Evolutionary conservation across 2,888 invertebrate genomes (phyloP).

Genomic region (Dynastes maya): DNA sequence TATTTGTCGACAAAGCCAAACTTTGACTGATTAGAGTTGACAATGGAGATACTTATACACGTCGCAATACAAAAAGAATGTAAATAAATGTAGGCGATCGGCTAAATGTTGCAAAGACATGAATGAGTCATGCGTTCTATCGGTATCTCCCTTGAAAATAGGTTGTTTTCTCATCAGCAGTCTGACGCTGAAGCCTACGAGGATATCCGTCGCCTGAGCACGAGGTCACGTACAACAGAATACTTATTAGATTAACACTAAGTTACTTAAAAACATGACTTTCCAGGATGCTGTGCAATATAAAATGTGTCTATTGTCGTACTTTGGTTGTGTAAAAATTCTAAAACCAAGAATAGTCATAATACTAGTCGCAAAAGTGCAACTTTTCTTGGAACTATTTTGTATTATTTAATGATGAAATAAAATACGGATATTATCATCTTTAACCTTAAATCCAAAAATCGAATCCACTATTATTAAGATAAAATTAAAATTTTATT

Average conservation of each 20-base stretch:
- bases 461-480: background rate
- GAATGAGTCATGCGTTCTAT: conserved; percentile 59
- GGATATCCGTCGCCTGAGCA: conserved; percentile 64
- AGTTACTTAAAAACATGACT: conserved; percentile 19
- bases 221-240: conserved; percentile 54
- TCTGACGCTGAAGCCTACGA: conserved; percentile 62
- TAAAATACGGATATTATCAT: no score
- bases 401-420: no score
- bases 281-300: background rate
- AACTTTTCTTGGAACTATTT: no score
- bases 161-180: conserved; percentile 64
- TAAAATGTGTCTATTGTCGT: conserved; percentile 12
- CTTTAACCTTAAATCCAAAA: no score
- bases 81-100: background rate
- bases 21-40: no score
- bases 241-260: conserved; percentile 55
- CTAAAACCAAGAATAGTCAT: background rate
- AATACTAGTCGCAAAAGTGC: no score
- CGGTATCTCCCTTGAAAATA: conserved; percentile 59
- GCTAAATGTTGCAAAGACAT: conserved; percentile 48
- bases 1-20: no score
- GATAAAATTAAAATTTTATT: background rate
- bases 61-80: no score
- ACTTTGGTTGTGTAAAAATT: background rate
- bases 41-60: no score